phyloP scores from a whole-genome alignment of 2,888 invertebrate genomes.

The Altica lythri region DNA sequence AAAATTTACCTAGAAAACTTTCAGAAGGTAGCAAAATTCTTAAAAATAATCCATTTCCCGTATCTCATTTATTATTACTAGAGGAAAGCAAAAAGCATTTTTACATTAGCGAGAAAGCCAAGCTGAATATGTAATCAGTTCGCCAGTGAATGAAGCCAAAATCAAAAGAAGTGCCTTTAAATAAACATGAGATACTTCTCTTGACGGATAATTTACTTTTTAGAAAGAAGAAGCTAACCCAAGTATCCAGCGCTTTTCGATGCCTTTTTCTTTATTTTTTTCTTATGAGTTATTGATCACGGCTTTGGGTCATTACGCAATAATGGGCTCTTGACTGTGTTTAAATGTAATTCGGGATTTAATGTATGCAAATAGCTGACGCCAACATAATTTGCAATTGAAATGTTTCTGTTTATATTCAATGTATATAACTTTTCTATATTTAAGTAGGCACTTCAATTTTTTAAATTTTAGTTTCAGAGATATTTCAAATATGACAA shows the following conservation, averaged over 20 bases:
- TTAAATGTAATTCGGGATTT: constrained; percentile 3
- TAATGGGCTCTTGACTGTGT: constrained; percentile 22
- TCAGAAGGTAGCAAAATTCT: too few relatives aligned
- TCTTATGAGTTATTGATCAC: constrained; percentile 33
- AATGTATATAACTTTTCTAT: too few relatives aligned
- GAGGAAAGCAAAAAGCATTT: constrained; percentile 51
- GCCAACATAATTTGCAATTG: neutral
- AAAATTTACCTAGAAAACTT: too few relatives aligned
- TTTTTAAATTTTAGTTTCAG: too few relatives aligned
- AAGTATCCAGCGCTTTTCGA: neutral
- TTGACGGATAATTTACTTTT: constrained; percentile 43
- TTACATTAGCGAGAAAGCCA: constrained; percentile 50
- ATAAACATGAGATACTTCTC: constrained; percentile 48
- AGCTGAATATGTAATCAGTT: constrained; percentile 51
- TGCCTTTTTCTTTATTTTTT: constrained; percentile 23
- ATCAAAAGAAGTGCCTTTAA: constrained; percentile 49
- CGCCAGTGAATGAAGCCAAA: constrained; percentile 47
- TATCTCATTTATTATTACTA: constrained; percentile 51
- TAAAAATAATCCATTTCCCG: constrained; percentile 39
- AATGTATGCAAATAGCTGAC: constrained; percentile 7
- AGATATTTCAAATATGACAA: too few relatives aligned
- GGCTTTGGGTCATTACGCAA: constrained; percentile 27
- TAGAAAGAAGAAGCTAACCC: constrained; percentile 34
- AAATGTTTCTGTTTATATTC: too few relatives aligned
- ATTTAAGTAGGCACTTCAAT: too few relatives aligned